Conservation (phyloP, 2,797 vertebrate genomes). For the Apodemus agrarius region DNA sequence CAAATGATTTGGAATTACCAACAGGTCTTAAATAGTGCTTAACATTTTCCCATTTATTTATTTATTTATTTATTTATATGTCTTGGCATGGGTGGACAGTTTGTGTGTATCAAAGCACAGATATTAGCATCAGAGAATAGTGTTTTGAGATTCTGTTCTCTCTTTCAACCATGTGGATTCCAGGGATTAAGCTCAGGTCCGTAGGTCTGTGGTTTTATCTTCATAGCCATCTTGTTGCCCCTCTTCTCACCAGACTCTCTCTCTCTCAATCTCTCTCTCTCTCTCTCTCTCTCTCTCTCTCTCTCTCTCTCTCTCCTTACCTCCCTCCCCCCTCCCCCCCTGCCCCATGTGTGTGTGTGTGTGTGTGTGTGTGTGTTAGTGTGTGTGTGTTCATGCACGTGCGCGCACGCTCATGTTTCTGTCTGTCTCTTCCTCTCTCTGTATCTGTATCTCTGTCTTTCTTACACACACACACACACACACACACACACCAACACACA, state of each 20-base stretch:
- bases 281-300: too few species aligned
- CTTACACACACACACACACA: background rate
- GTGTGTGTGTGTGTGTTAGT: too few species aligned
- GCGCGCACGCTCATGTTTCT: too few species aligned
- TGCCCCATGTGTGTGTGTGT: too few species aligned
- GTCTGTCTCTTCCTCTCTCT: background rate
- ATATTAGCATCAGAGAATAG: background rate
- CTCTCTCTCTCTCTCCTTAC: too few species aligned
- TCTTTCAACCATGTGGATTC: background rate
- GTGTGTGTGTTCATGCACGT: too few species aligned
- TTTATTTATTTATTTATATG: too few species aligned
- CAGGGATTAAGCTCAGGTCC: background rate
- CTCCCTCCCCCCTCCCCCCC: too few species aligned
- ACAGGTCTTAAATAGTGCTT: conserved; percentile 1
- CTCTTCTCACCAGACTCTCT: too few species aligned
- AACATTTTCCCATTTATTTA: background rate
- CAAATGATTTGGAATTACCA: background rate
- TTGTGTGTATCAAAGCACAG: background rate
- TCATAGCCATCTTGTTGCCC: background rate
- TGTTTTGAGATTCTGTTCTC: background rate
- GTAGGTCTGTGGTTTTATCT: background rate
- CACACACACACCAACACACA: background rate
- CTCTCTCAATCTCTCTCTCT: too few species aligned
- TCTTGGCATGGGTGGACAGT: background rate
- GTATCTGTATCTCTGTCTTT: too few species aligned